Evolutionary conservation across 2,113 vertebrate genomes (phyloP).

Genomic region (Engystomops pustulosus): DNA sequence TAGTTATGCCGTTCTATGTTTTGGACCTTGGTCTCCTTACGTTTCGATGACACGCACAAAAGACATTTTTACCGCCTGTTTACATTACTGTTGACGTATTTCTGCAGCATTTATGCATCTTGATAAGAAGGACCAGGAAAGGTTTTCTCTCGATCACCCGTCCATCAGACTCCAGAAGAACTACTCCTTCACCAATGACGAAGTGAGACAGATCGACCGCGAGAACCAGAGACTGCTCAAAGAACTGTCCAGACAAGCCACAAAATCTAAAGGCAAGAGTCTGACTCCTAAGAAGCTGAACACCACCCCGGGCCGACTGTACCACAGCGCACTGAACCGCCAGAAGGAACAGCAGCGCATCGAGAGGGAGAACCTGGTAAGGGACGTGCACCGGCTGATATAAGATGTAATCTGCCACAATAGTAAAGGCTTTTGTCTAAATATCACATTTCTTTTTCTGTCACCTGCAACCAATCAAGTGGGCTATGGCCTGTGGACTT

Average conservation of each 20-base stretch:
- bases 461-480: too few relatives aligned
- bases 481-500: too few relatives aligned
- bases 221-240: slow-evolving; percentile 91
- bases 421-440: too few relatives aligned
- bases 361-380: slow-evolving; percentile 92
- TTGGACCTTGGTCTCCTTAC: too few relatives aligned
- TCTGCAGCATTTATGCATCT: slow-evolving; percentile 79
- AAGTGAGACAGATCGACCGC: slow-evolving; percentile 85
- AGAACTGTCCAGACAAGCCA: slow-evolving; percentile 79
- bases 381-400: too few relatives aligned
- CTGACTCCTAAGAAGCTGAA: slow-evolving; percentile 64
- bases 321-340: slow-evolving; percentile 88
- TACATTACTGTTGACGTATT: slow-evolving; percentile 4
- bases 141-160: slow-evolving; percentile 69
- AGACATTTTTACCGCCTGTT: not conserved
- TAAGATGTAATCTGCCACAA: too few relatives aligned
- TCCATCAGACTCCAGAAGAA: slow-evolving; percentile 78
- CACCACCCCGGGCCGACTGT: slow-evolving; percentile 66
- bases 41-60: not conserved
- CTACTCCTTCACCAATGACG: slow-evolving; percentile 86
- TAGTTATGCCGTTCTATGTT: too few relatives aligned
- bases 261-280: slow-evolving; percentile 68
- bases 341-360: slow-evolving; percentile 90
- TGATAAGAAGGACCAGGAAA: slow-evolving; percentile 75
- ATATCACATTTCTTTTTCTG: too few relatives aligned